These are phyloP conservation scores for Endotricha flammealis DNA, from an alignment of 2,888 invertebrate species.

Conservation along the genomic window DNA sequence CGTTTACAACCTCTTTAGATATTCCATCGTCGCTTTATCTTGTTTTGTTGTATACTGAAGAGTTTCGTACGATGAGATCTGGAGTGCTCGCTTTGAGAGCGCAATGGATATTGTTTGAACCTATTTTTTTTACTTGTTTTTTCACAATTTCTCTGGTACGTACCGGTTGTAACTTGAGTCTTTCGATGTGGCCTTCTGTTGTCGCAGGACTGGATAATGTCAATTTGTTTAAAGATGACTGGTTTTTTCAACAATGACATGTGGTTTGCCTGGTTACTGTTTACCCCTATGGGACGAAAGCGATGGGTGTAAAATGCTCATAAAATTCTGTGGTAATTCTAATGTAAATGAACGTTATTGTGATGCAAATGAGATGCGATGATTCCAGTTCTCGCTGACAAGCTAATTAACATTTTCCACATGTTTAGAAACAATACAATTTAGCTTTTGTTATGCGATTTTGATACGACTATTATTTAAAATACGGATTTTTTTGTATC, in stretches of 20 bases:
- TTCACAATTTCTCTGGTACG: constrained; percentile 11
- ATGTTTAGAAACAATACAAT: background rate
- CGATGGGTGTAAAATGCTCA: background rate
- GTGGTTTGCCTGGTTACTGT: background rate
- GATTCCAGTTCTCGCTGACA: background rate
- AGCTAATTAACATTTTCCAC: background rate
- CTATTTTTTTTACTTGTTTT: constrained; percentile 15
- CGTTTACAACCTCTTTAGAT: constrained; percentile 27
- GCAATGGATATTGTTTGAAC: constrained; percentile 26
- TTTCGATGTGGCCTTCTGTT: constrained; percentile 17
- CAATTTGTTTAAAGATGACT: constrained; percentile 12
- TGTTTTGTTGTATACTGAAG: constrained; percentile 33
- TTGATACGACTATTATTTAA: too few species aligned
- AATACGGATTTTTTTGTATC: too few species aligned
- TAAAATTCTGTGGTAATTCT: constrained; percentile 6
- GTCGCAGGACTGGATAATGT: constrained; percentile 15
- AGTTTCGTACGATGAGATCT: constrained; percentile 28
- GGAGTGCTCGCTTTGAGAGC: constrained; percentile 20
- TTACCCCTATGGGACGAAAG: background rate
- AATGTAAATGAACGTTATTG: constrained; percentile 4
- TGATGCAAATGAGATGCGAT: constrained; percentile 4
- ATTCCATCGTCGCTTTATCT: constrained; percentile 25
- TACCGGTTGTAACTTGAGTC: constrained; percentile 28
- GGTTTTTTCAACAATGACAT: background rate
- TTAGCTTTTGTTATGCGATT: too few species aligned